A percentile compares a stretch with the other conserved stretches of the same genome.
Evolutionary conservation across 2,888 invertebrate genomes (phyloP).

Genomic region (Cremastinae sp.): DNA sequence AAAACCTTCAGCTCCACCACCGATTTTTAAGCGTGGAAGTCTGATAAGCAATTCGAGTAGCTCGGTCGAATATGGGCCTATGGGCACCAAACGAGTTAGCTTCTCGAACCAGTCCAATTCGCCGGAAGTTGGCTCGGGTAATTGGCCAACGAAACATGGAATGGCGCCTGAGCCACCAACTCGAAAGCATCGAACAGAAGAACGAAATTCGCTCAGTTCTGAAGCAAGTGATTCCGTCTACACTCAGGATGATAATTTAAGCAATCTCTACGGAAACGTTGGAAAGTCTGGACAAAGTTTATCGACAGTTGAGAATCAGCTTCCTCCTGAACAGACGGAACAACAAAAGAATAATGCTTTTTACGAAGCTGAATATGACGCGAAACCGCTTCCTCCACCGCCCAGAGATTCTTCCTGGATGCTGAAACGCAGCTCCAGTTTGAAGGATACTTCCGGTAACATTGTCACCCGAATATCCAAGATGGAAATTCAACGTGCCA

Average conservation of each 20-base stretch:
- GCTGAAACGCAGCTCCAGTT: slow-evolving; percentile 62
- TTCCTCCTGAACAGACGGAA: background rate
- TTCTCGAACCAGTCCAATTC: slow-evolving; percentile 78
- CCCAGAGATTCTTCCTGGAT: slow-evolving; percentile 65
- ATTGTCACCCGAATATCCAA: slow-evolving; percentile 43
- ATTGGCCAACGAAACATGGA: slow-evolving; percentile 82
- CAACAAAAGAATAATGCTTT: slow-evolving; percentile 40
- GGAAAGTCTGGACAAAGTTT: slow-evolving; percentile 28
- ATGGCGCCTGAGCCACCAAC: slow-evolving; percentile 77
- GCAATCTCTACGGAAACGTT: slow-evolving; percentile 64
- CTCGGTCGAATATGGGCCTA: slow-evolving; percentile 75
- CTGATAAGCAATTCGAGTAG: slow-evolving; percentile 77
- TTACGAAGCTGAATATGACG: slow-evolving; percentile 73
- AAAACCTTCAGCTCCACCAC: slow-evolving; percentile 69
- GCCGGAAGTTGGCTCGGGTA: slow-evolving; percentile 67
- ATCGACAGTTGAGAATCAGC: slow-evolving; percentile 28
- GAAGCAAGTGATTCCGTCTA: slow-evolving; percentile 67
- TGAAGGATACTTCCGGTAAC: slow-evolving; percentile 59
- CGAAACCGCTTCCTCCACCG: slow-evolving; percentile 80
- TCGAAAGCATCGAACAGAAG: slow-evolving; percentile 70
- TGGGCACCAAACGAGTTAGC: slow-evolving; percentile 81
- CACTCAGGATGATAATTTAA: slow-evolving; percentile 59
- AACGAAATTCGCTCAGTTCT: slow-evolving; percentile 62
- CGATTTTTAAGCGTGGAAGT: slow-evolving; percentile 83
- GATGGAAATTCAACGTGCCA: slow-evolving; percentile 53